phyloP scores from a whole-genome alignment of 2,797 vertebrate species.

The Trichosurus vulpecula region DNA sequence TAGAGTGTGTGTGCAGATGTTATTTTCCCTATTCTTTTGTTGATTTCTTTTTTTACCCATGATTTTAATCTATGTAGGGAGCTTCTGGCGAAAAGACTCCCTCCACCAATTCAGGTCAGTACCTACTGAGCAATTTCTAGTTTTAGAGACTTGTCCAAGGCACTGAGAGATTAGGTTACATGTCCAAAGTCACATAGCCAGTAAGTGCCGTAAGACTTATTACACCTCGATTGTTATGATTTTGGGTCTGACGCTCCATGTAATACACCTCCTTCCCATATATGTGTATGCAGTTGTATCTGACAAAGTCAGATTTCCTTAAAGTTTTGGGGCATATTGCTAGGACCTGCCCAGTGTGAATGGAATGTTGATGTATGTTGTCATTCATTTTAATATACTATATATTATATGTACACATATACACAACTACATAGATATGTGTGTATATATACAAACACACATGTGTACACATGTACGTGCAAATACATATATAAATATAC shows the following conservation, averaged over 20 bases:
- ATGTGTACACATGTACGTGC: background rate
- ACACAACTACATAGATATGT: background rate
- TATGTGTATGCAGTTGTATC: background rate
- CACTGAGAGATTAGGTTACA: background rate
- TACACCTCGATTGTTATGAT: background rate
- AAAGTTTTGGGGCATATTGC: background rate
- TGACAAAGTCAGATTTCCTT: background rate
- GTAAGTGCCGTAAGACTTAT: background rate
- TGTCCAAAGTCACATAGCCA: background rate
- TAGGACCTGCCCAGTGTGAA: background rate
- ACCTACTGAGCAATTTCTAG: background rate
- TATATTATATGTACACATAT: background rate
- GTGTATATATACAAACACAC: background rate
- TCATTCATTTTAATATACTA: background rate
- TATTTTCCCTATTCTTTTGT: background rate
- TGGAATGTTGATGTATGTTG: background rate
- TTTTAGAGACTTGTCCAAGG: background rate
- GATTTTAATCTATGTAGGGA: background rate
- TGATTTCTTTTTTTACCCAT: background rate
- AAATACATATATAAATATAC: background rate
- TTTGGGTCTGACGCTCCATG: background rate
- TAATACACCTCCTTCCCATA: background rate
- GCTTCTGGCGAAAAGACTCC: background rate
- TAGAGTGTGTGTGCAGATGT: background rate
- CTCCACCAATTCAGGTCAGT: background rate